Percentiles rank a stretch among this genome's conserved stretches.
Conservation (phyloP, 2,797 vertebrate species). For the Tiaroga cobitis region DNA sequence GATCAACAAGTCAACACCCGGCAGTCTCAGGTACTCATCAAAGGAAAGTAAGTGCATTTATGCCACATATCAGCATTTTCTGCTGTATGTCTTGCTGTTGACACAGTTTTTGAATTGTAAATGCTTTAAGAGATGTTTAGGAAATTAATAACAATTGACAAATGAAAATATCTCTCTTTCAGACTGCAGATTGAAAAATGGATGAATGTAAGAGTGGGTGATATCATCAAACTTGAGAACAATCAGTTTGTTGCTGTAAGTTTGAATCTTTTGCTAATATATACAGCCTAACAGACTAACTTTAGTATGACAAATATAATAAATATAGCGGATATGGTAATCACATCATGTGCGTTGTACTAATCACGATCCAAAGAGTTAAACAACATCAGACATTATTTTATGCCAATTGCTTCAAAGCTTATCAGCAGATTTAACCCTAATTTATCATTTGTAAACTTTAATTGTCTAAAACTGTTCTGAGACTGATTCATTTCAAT, state of each 20-base stretch:
- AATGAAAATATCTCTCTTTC: conserved; percentile 17
- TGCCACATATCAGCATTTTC: background rate
- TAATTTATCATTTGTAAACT: background rate
- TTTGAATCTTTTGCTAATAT: conserved; percentile 50
- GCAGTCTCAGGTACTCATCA: conserved; percentile 80
- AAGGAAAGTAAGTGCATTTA: conserved; percentile 76
- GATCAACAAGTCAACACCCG: conserved; percentile 84
- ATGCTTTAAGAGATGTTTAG: conserved; percentile 8
- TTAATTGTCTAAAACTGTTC: background rate
- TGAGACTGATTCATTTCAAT: background rate
- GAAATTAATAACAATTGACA: background rate
- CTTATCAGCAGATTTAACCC: background rate
- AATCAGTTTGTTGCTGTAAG: conserved; percentile 90
- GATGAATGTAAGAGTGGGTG: conserved; percentile 83
- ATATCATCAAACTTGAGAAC: conserved; percentile 85
- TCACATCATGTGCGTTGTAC: background rate
- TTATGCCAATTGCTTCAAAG: background rate
- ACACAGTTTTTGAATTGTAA: background rate
- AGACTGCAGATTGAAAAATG: conserved; percentile 85
- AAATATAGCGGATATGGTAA: background rate
- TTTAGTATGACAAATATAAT: background rate
- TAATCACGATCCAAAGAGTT: background rate
- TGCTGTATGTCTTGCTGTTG: background rate
- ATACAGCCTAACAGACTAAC: background rate
- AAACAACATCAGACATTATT: conserved; percentile 1